Evolutionary conservation across 2,888 invertebrate species (phyloP).

Genomic region (Heterodera filipjevi): DNA sequence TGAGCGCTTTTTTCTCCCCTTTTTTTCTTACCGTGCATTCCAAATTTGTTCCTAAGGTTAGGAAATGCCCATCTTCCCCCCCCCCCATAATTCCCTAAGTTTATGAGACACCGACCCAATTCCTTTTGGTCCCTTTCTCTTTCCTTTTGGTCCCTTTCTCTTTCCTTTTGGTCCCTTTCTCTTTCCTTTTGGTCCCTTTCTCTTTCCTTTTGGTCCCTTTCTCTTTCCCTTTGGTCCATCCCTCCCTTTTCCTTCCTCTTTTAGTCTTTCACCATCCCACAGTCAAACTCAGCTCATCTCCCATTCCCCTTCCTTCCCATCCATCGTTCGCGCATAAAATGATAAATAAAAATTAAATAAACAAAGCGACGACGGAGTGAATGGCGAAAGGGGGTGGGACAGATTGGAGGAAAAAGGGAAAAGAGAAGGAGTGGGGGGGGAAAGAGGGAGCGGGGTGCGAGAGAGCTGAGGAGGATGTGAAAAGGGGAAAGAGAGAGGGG

Average conservation of each 20-base stretch:
- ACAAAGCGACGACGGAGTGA: conserved; percentile 18
- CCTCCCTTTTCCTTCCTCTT: neutral
- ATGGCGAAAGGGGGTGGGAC: neutral
- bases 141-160: too few relatives aligned
- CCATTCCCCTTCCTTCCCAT: neutral
- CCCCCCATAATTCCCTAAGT: neutral
- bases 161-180: too few relatives aligned
- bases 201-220: too few relatives aligned
- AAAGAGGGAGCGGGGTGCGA: neutral
- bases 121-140: too few relatives aligned
- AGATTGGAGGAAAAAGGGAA: neutral
- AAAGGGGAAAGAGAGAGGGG: neutral
- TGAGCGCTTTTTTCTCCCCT: too few relatives aligned
- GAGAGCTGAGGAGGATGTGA: too few relatives aligned
- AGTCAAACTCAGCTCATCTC: neutral
- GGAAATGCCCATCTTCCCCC: neutral
- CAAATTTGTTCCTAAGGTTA: neutral
- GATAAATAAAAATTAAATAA: conserved; percentile 22
- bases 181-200: too few relatives aligned
- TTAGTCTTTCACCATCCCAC: neutral
- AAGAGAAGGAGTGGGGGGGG: neutral
- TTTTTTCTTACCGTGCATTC: neutral
- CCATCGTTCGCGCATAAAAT: conserved; percentile 18
- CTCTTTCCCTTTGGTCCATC: too few relatives aligned
- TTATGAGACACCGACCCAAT: conserved; percentile 4